phyloP scores from a whole-genome alignment of 2,888 invertebrate genomes.

The Chironomus tentans region DNA sequence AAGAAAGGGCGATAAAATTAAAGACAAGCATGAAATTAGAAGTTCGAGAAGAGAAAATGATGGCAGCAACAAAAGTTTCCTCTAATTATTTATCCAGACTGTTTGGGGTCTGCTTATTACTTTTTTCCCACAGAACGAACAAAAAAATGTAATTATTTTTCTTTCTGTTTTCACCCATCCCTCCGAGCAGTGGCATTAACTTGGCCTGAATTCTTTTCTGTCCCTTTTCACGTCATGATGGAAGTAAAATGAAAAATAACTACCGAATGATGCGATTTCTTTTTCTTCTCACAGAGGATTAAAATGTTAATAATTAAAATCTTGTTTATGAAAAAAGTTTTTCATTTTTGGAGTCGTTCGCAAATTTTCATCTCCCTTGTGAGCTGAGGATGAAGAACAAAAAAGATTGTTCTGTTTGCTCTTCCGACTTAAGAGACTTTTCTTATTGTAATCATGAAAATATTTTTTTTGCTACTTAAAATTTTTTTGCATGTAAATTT shows the following conservation, averaged over 20 bases:
- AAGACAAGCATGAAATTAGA: background rate
- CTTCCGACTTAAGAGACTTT: too few relatives aligned
- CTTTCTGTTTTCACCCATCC: too few relatives aligned
- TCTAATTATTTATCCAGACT: background rate
- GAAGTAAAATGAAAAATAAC: too few relatives aligned
- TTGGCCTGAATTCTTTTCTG: too few relatives aligned
- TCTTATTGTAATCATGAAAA: too few relatives aligned
- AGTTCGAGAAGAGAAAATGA: background rate
- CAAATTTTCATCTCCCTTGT: too few relatives aligned
- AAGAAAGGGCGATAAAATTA: background rate
- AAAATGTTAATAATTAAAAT: constrained; percentile 25
- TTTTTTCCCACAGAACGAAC: background rate
- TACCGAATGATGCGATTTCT: background rate
- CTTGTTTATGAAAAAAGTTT: constrained; percentile 1
- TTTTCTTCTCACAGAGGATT: background rate
- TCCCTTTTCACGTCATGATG: too few relatives aligned
- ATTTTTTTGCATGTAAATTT: background rate
- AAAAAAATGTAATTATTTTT: too few relatives aligned
- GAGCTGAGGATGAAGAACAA: too few relatives aligned
- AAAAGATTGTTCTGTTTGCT: too few relatives aligned
- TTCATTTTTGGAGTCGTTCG: background rate
- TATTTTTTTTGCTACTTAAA: background rate
- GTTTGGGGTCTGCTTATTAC: background rate
- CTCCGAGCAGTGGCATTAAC: too few relatives aligned
- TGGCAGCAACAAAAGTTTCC: background rate